These are phyloP conservation scores for Cirrhinus molitorella DNA, from an alignment of 2,797 vertebrate genomes.

Conservation along the genomic window DNA sequence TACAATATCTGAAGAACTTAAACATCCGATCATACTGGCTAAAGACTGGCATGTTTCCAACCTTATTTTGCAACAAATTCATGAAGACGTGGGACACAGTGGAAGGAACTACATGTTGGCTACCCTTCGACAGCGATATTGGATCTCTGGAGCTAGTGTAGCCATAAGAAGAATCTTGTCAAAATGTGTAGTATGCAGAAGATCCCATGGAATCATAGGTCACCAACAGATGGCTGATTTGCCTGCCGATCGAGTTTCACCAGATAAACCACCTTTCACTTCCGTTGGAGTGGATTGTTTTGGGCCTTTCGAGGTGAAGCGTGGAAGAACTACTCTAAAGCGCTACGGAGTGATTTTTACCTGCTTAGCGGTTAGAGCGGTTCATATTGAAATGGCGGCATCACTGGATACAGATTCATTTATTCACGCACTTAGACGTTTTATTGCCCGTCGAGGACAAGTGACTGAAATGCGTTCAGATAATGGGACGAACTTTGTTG, in stretches of 20 bases:
- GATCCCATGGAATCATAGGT: too few species aligned
- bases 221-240: slow-evolving; percentile 12
- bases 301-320: background rate
- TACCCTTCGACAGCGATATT: background rate
- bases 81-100: background rate
- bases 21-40: background rate
- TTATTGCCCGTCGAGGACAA: background rate
- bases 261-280: background rate
- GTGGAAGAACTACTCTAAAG: background rate
- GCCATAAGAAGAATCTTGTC: background rate
- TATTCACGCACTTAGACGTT: background rate
- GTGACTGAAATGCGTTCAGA: background rate
- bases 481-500: background rate
- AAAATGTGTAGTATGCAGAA: too few species aligned
- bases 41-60: background rate
- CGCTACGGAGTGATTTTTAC: slow-evolving; percentile 14
- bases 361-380: background rate
- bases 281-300: background rate
- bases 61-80: slow-evolving; percentile 5
- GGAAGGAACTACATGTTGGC: background rate
- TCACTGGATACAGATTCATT: background rate
- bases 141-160: slow-evolving; percentile 18
- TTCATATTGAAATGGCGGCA: background rate
- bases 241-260: background rate
- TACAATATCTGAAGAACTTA: background rate